Evolutionary conservation across 2,113 vertebrate species (phyloP), one percentile per base, ranked within the genome.

Genomic region (Dicaeum eximium): DNA sequence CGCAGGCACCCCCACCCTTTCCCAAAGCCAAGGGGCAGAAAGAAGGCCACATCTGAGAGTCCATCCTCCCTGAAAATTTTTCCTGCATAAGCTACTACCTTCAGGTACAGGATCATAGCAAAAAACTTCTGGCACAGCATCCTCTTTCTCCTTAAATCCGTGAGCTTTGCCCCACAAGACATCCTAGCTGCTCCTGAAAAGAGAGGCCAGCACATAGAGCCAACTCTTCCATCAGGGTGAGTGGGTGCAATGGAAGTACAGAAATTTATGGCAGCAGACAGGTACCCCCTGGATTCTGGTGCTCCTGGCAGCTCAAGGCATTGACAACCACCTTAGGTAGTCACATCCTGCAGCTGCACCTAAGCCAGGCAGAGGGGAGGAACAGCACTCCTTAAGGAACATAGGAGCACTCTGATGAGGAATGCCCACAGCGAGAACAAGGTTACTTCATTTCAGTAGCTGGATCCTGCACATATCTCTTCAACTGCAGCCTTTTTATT

Each of bases 1-100:
- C 0, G 0, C 31, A 44, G 0, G 0, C 4, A 67, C 2, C 4
- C 7, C 14, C 7, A 58, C 20, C 27, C 35, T 22, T 79, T 80
- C 44, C 40, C 47, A 82, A 80, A 69, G 38, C 25, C 48, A 64
- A 79, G 75, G 18, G 13, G 37, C 57, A 88, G 23, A 75, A 91
- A 82, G 58, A 33, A 65, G 20, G 31, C 20, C 40, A 31, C 2
- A 15, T 57, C 71, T 79, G 40, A 56, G 47, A 37, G 28, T 37
- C 71, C 35, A 51, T n/a, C 22, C 22, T 51, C 24, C 19, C n/a
- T 31, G 21, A 8, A 17, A 74, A 44, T 11, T 65, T 72, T 65
- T 90, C 28, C 20, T 77, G 16, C 72, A 7, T 61, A 78, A 2
- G 0, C 44, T 50, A 51, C n/a, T 35, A 9, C 17, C 23, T 88